Conservation (phyloP, 1,140 invertebrate genomes). For the Trichogramma pretiosum region DNA sequence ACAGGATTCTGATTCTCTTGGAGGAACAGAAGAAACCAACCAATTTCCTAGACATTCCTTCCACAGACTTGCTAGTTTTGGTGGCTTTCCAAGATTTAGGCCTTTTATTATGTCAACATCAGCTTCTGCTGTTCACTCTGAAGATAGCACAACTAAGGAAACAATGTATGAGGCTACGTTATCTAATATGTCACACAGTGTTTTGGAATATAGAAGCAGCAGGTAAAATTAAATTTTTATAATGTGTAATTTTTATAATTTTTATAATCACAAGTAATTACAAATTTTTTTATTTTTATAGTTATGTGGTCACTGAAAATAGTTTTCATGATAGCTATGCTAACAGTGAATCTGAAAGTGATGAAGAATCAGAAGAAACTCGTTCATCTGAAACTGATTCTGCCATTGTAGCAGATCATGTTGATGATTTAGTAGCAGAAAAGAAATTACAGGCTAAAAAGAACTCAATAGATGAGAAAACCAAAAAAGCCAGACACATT, state of each 20-base stretch:
- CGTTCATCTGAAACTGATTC: conserved; percentile 35
- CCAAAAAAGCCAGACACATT: conserved; percentile 48
- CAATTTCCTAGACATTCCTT: conserved; percentile 35
- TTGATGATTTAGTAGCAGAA: conserved; percentile 22
- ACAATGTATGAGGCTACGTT: conserved; percentile 31
- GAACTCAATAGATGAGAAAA: conserved; percentile 28
- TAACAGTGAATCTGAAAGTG: conserved; percentile 42
- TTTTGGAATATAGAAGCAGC: conserved; percentile 40
- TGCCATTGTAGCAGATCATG: conserved; percentile 24
- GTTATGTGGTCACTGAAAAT: conserved; percentile 34
- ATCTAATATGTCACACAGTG: conserved; percentile 37
- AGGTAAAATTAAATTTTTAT: conserved; percentile 26
- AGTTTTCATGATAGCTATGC: conserved; percentile 31
- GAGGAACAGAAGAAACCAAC: conserved; percentile 26
- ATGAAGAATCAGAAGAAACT: conserved; percentile 39
- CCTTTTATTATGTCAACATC: conserved; percentile 40
- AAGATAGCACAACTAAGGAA: conserved; percentile 26
- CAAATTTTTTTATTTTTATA: conserved; percentile 13
- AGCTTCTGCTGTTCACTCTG: conserved; percentile 25
- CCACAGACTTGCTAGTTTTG: conserved; percentile 35
- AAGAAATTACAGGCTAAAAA: conserved; percentile 21
- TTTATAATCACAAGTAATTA: conserved; percentile 3
- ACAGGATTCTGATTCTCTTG: conserved; percentile 32
- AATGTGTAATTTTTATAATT: not conserved
- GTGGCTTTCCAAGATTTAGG: conserved; percentile 38